A percentile compares a stretch with the other conserved stretches of the same genome.
Conservation (phyloP, 2,113 vertebrate genomes). For the Pterophyllum scalare region DNA sequence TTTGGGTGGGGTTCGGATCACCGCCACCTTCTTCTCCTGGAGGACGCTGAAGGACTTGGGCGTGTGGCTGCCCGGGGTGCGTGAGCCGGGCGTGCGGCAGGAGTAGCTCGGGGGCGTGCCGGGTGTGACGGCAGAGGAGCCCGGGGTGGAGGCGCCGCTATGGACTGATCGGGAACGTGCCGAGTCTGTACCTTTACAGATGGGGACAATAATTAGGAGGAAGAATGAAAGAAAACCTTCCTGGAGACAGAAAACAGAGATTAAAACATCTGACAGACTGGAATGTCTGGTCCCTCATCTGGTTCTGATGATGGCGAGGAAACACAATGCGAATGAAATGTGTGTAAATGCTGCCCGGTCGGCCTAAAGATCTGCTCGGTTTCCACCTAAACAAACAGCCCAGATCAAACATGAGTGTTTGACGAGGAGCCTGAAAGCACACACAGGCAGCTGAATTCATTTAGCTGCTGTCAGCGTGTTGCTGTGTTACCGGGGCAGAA, state of each 20-base stretch:
- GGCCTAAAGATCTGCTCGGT: not conserved
- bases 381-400: conserved; percentile 40
- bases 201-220: not conserved
- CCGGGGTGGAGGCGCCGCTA: conserved; percentile 92
- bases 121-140: conserved; percentile 92
- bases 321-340: not conserved
- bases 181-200: conserved; percentile 86
- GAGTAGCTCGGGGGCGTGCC: conserved; percentile 93
- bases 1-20: conserved; percentile 95
- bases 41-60: conserved; percentile 92
- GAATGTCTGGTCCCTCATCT: not conserved
- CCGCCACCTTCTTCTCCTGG: conserved; percentile 95
- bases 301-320: not conserved
- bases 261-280: not conserved
- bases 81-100: conserved; percentile 92
- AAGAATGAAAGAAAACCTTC: not conserved
- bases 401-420: conserved; percentile 39
- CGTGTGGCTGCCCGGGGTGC: conserved; percentile 93
- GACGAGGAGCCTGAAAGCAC: not conserved
- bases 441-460: conserved; percentile 20
- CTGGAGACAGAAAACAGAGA: not conserved
- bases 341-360: not conserved
- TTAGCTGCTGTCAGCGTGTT: conserved; percentile 28
- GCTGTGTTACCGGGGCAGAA: conserved; percentile 43
- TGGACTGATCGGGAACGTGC: conserved; percentile 90